Conservation (phyloP, 2,113 vertebrate species). For the Lutjanus erythropterus region DNA sequence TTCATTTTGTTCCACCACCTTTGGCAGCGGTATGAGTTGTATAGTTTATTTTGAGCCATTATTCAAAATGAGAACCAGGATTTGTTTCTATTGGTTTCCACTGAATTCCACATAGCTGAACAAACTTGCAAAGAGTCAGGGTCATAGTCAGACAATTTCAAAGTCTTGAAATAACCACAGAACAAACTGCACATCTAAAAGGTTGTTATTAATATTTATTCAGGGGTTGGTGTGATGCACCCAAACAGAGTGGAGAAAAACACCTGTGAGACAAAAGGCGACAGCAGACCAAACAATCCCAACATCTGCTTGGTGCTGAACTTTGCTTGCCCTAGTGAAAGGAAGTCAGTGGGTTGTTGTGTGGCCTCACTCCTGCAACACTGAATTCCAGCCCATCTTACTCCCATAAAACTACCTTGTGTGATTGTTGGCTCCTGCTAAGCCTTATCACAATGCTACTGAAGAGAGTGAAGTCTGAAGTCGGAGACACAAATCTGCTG, state of each 20-base stretch:
- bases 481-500: slow-evolving; percentile 42
- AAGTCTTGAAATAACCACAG: slow-evolving; percentile 34
- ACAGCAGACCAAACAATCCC: slow-evolving; percentile 59
- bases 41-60: slow-evolving; percentile 42
- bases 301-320: slow-evolving; percentile 68
- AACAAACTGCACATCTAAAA: slow-evolving; percentile 30
- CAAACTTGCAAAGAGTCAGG: too few species aligned
- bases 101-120: slow-evolving; percentile 36
- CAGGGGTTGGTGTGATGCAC: background rate
- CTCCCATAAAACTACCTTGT: slow-evolving; percentile 73
- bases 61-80: slow-evolving; percentile 48
- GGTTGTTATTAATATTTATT: slow-evolving; percentile 18
- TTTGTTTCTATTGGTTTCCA: slow-evolving; percentile 61
- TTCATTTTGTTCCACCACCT: slow-evolving; percentile 26
- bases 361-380: slow-evolving; percentile 52
- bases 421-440: slow-evolving; percentile 68
- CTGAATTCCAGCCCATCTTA: slow-evolving; percentile 61
- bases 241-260: slow-evolving; percentile 32
- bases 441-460: slow-evolving; percentile 61
- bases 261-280: slow-evolving; percentile 62
- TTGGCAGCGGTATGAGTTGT: slow-evolving; percentile 34
- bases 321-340: slow-evolving; percentile 56
- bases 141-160: too few species aligned
- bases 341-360: slow-evolving; percentile 61
- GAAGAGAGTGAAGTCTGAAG: slow-evolving; percentile 33